These are phyloP conservation scores for Notospermus geniculatus DNA, from an alignment of 1,140 invertebrate genomes.

Conservation along the genomic window DNA sequence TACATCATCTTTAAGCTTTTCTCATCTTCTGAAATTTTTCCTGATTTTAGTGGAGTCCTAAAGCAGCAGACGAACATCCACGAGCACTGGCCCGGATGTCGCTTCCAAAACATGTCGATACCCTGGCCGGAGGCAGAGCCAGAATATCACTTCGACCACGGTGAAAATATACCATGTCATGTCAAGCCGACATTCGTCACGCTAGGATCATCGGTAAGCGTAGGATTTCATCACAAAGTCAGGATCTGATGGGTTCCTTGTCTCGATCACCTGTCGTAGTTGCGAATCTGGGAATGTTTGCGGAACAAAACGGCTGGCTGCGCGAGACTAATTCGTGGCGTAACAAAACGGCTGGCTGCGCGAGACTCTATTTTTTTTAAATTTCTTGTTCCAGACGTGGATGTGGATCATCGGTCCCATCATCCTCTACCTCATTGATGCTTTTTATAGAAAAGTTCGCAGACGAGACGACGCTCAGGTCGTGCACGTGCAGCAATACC, in stretches of 20 bases:
- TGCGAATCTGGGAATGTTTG: neutral
- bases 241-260: too few species aligned
- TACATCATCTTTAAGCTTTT: too few species aligned
- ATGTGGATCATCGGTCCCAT: slow-evolving; percentile 26
- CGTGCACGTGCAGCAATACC: neutral
- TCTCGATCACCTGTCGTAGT: neutral
- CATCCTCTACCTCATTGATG: slow-evolving; percentile 21
- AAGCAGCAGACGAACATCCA: slow-evolving; percentile 21
- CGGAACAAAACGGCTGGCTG: too few species aligned
- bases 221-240: too few species aligned
- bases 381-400: slow-evolving; percentile 20
- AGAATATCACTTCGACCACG: neutral
- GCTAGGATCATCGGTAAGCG: slow-evolving; percentile 22
- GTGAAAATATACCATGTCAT: slow-evolving; percentile 14
- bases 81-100: slow-evolving; percentile 22
- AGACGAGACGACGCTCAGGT: slow-evolving; percentile 10
- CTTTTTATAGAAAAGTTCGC: slow-evolving; percentile 13
- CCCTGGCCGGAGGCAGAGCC: slow-evolving; percentile 14
- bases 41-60: slow-evolving; percentile 21
- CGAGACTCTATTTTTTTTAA: neutral
- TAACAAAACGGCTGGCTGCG: too few species aligned
- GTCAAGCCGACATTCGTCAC: slow-evolving; percentile 19
- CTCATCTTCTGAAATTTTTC: too few species aligned
- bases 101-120: slow-evolving; percentile 9
- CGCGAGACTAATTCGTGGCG: too few species aligned